A percentile compares a stretch with the other conserved stretches of the same genome.
Conservation (phyloP, 1,140 invertebrate genomes). For the Aphaenogaster ashmeadi region DNA sequence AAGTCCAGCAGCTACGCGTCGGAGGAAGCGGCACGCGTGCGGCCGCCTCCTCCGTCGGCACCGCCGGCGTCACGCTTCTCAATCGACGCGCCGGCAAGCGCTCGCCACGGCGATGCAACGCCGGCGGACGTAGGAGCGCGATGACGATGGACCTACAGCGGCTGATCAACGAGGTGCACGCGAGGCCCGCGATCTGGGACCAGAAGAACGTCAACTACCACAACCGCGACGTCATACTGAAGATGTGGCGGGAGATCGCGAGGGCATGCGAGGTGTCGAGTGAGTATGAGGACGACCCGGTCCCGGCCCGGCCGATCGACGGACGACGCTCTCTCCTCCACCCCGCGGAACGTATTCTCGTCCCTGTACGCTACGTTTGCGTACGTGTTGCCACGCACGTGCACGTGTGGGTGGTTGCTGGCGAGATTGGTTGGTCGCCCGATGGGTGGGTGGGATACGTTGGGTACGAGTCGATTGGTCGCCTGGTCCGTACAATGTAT, state of each 20-base stretch:
- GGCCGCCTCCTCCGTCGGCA: conserved; percentile 71
- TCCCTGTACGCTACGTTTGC: background rate
- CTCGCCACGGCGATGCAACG: conserved; percentile 76
- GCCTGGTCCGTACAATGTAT: background rate
- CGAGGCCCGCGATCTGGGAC: conserved; percentile 81
- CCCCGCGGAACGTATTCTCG: background rate
- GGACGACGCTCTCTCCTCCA: background rate
- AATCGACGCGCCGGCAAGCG: conserved; percentile 71
- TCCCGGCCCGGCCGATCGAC: background rate
- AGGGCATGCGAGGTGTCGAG: conserved; percentile 80
- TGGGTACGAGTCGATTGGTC: conserved; percentile 37
- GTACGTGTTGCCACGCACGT: conserved; percentile 16
- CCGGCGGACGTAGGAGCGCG: conserved; percentile 73
- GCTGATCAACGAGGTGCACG: conserved; percentile 79
- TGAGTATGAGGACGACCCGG: conserved; percentile 70
- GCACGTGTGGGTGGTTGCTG: conserved; percentile 34
- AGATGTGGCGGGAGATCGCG: conserved; percentile 81
- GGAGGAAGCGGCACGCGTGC: conserved; percentile 74
- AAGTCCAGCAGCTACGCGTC: conserved; percentile 61
- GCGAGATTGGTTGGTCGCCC: conserved; percentile 6
- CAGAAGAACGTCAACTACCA: conserved; percentile 81
- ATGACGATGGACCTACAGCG: conserved; percentile 79
- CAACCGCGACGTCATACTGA: conserved; percentile 80
- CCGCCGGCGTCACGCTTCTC: conserved; percentile 71
- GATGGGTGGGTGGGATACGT: conserved; percentile 4